Evolutionary conservation across 2,797 vertebrate genomes (phyloP).

Genomic region (Alauda arvensis): DNA sequence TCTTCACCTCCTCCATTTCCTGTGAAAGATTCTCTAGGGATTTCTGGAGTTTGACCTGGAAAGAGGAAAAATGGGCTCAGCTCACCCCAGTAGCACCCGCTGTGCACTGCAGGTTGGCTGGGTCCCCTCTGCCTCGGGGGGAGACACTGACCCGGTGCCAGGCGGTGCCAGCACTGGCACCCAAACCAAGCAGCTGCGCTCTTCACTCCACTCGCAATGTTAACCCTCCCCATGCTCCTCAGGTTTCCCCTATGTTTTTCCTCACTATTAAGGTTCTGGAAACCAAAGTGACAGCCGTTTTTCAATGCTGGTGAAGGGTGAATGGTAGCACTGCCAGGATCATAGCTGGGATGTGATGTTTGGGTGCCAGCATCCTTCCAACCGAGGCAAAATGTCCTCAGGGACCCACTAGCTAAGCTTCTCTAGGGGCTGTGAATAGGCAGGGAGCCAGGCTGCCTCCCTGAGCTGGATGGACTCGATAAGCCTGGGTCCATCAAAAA

Average conservation of each 20-base stretch:
- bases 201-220: rapidly evolving
- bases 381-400: rapidly evolving
- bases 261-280: neutral
- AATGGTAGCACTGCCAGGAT: neutral
- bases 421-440: rapidly evolving
- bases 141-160: neutral
- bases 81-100: rapidly evolving
- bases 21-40: conserved; percentile 24
- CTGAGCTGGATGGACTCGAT: rapidly evolving
- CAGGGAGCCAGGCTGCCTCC: neutral
- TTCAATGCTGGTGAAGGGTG: rapidly evolving
- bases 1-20: conserved; percentile 16
- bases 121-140: neutral
- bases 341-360: rapidly evolving
- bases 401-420: neutral
- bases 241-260: rapidly evolving
- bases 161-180: neutral
- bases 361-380: neutral
- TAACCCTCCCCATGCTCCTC: neutral
- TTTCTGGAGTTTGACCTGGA: conserved; percentile 48
- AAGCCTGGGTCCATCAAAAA: neutral
- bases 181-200: neutral
- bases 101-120: neutral
- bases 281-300: neutral
- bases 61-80: neutral